A percentile compares a stretch with the other conserved stretches of the same genome.
Evolutionary conservation across 2,888 invertebrate genomes (phyloP).

Genomic region (Vesta saturnalis): DNA sequence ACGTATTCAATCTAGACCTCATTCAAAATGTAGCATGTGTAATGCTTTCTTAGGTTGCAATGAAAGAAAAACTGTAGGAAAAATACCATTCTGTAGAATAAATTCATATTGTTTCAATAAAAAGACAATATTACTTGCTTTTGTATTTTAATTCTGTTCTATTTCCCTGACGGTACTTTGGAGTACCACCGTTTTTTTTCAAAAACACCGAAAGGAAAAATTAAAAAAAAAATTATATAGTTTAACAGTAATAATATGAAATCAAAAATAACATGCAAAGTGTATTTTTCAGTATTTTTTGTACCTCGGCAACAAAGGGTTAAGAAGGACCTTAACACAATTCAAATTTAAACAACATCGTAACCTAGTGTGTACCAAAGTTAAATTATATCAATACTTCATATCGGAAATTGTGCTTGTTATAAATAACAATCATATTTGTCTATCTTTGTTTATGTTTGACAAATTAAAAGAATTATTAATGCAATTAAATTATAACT

Average conservation of each 20-base stretch:
- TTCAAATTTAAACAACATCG: too few relatives aligned
- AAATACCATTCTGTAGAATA: background rate
- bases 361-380: too few relatives aligned
- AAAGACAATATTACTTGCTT: background rate
- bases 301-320: conserved; percentile 21
- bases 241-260: background rate
- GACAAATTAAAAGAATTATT: too few relatives aligned
- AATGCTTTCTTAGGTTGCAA: background rate
- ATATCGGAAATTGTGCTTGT: too few relatives aligned
- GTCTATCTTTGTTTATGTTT: too few relatives aligned
- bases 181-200: background rate
- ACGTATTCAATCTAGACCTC: conserved; percentile 2
- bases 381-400: too few relatives aligned
- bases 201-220: background rate
- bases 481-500: too few relatives aligned
- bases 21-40: conserved; percentile 7
- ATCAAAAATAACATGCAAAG: background rate
- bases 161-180: background rate
- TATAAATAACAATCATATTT: too few relatives aligned
- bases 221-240: background rate
- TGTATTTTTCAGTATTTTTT: conserved; percentile 14
- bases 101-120: background rate
- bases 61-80: conserved; percentile 14
- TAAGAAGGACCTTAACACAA: too few relatives aligned
- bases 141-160: background rate